These are phyloP conservation scores for Drosophila aff. DNA, from an alignment of 1,140 invertebrate species.

Conservation along the genomic window DNA sequence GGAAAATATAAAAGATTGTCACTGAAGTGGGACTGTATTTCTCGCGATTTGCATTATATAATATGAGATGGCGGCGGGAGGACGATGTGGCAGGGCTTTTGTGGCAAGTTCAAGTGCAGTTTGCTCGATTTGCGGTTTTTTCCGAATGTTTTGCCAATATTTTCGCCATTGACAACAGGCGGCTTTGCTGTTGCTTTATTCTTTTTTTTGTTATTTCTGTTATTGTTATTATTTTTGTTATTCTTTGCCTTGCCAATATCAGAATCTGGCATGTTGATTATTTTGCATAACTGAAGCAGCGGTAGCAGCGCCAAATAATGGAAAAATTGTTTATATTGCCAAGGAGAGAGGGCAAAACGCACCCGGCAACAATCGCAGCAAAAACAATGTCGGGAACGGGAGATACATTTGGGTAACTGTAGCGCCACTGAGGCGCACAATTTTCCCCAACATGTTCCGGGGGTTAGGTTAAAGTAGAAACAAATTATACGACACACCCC, in stretches of 20 bases:
- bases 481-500: conserved; percentile 77
- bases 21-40: conserved; percentile 12
- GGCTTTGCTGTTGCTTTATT: conserved; percentile 22
- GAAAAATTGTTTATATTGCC: conserved; percentile 58
- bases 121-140: conserved; percentile 55
- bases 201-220: conserved; percentile 26
- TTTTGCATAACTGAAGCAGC: conserved; percentile 56
- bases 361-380: conserved; percentile 29
- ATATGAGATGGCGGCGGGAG: conserved; percentile 63
- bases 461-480: conserved; percentile 78
- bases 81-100: conserved; percentile 59
- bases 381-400: not conserved
- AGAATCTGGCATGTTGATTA: conserved; percentile 53
- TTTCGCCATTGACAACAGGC: conserved; percentile 74
- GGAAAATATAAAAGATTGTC: not conserved
- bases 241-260: conserved; percentile 51
- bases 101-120: conserved; percentile 80
- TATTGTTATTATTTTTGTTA: conserved; percentile 46
- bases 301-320: conserved; percentile 32
- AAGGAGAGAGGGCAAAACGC: conserved; percentile 37
- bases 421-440: conserved; percentile 78
- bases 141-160: conserved; percentile 79
- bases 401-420: conserved; percentile 44
- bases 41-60: conserved; percentile 70
- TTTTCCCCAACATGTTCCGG: conserved; percentile 60